Evolutionary conservation across 2,888 invertebrate genomes (phyloP), one percentile per base, ranked within the genome.

Genomic region (Drosophila nigricruria): DNA sequence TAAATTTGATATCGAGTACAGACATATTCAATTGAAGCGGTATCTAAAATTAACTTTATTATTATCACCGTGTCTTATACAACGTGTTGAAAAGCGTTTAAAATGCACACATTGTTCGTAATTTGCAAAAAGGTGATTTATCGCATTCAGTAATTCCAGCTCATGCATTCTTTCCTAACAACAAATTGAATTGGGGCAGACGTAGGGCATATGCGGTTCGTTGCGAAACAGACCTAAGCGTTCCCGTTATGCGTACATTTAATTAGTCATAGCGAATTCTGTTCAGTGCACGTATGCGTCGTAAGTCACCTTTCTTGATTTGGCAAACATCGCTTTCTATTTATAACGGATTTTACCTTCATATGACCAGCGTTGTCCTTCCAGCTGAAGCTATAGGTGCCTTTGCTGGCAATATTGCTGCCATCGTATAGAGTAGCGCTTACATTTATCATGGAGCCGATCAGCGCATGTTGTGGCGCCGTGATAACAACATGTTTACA

Each of bases 381-480:
- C 94, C 96, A 97, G 5, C 61, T 76, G 88, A 94, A 95, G 36
- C 88, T 92, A 93, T 94, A 96, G 0, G 81, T 89, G 20, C 93
- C 94, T 53, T 93, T 69, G 16, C 81, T 82, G 16, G 92, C 91
- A 27, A 90, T 70, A 56, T 75, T 77, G 0, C 74, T 79, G 40
- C 77, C 83, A 57, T 92, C 79, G 49, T 83, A 90, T 6, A 93
- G 72, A 16, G 80, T 90, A 12, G 91, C 92, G 25, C 89, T 94
- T 89, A 97, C 96, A 73, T 95, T 95, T 45, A 97, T 94, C 58
- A 94, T 95, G 5, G 95, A 95, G 25, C 97, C 97, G 60, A 95
- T 93, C 18, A 97, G 95, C n/a, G 95, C 94, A 52, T 96, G 95
- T 10, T 95, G 95, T 92, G 96, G 94, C 73, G 94, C 94, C 14